These are phyloP conservation scores for Habrosyne pyritoides DNA, from an alignment of 2,888 invertebrate genomes.

Conservation along the genomic window DNA sequence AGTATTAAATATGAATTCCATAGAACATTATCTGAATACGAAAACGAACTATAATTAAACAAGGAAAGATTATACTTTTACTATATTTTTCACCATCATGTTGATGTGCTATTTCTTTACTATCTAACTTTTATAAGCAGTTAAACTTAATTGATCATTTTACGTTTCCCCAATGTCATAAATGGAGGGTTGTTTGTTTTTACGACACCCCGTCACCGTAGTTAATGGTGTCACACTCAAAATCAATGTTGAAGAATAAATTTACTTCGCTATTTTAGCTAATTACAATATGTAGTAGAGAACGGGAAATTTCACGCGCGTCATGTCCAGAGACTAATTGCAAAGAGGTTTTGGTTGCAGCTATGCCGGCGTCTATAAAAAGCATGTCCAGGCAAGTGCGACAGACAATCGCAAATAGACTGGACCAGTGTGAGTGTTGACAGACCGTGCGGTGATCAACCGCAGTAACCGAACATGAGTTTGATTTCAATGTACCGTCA, in stretches of 20 bases:
- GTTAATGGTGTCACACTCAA: slow-evolving; percentile 30
- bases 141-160: slow-evolving; percentile 23
- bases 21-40: too few relatives aligned
- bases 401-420: too few relatives aligned
- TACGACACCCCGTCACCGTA: slow-evolving; percentile 35
- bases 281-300: too few relatives aligned
- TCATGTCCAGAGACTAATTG: too few relatives aligned
- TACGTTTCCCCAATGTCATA: slow-evolving; percentile 36
- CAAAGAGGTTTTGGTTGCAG: too few relatives aligned
- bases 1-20: too few relatives aligned
- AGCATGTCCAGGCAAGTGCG: too few relatives aligned
- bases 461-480: background rate
- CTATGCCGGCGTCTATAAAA: too few relatives aligned
- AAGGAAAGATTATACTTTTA: too few relatives aligned
- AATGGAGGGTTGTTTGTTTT: slow-evolving; percentile 32
- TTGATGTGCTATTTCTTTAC: background rate
- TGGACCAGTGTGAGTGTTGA: background rate
- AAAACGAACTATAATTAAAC: too few relatives aligned
- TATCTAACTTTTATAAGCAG: background rate
- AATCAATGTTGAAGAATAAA: slow-evolving; percentile 37
- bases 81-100: too few relatives aligned
- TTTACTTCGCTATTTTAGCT: background rate
- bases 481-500: slow-evolving; percentile 85
- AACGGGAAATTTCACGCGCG: too few relatives aligned
- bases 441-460: background rate